Evolutionary conservation across 2,113 vertebrate species (phyloP), one percentile per base, ranked within the genome.

Genomic region (Tyto alba): DNA sequence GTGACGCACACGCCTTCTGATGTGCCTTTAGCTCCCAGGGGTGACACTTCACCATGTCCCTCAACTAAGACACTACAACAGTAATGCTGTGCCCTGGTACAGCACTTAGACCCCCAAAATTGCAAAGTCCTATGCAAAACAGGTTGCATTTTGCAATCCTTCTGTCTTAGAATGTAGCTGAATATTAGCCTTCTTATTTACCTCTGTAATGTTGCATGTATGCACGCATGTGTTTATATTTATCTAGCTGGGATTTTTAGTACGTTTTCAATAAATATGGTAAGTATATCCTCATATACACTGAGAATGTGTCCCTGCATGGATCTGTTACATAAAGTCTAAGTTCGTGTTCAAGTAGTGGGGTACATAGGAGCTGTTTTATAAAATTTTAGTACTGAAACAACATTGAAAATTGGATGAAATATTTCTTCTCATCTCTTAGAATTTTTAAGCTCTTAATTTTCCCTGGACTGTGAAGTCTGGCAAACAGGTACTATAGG

Each of bases 331-430:
- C 23, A 36, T 18, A 22, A 92, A 80, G 5, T 40, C 14, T 18
- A 10, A 38, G 26, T 67, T 69, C 0, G 0, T 45, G 17, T 60
- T 17, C 13, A 75, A 19, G 8, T 72, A 47, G 9, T 63, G 45
- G 27, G 18, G 16, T 81, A 67, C 29, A 17, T 41, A 45, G 27
- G 15, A 57, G 53, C 5, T 64, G 21, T 4, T 83, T 57, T 22
- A 78, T 50, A n/a, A 57, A 60, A 38, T 45, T 9, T 68, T 68
- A 32, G 17, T 60, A 19, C 36, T 64, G 43, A 50, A 90, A n/a
- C 6, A 43, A 10, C 26, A 63, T 86, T 14, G 60, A 30, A 71
- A 62, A 43, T 50, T 13, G 4, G 1, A 60, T 34, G 3, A 71
- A 74, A 67, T 4, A 0, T 21, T 76, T 82, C 4, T 88, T 95